Percentiles rank a stretch among this genome's conserved stretches.
Evolutionary conservation across 2,113 vertebrate species (phyloP).

Genomic region (Pygoscelis adeliae): DNA sequence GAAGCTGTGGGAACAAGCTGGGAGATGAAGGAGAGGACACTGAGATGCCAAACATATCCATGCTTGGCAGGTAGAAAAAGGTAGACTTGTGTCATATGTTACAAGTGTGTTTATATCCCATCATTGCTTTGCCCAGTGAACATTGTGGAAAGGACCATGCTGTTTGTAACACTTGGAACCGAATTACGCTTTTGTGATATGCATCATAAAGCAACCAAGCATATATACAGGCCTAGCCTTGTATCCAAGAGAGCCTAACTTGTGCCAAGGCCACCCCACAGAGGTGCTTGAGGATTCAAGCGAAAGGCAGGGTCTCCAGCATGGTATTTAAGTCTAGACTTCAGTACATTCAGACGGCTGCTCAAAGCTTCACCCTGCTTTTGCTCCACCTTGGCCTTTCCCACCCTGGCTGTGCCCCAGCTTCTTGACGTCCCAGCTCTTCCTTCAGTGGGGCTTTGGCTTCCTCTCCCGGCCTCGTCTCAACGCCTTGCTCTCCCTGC

Average conservation of each 20-base stretch:
- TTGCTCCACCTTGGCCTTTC: not conserved
- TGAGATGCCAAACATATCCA: not conserved
- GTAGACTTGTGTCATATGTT: not conserved
- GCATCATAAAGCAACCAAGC: not conserved
- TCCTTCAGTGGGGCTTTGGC: not conserved
- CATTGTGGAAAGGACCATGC: not conserved
- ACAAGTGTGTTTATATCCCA: not conserved
- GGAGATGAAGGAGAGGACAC: not conserved
- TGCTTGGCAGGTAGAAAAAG: not conserved
- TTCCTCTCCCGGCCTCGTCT: not conserved
- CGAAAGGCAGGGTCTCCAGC: not conserved
- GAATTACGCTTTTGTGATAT: not conserved
- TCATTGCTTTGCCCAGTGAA: not conserved
- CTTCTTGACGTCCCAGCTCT: not conserved
- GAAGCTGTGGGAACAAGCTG: not conserved
- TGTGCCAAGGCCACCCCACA: not conserved
- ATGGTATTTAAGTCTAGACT: not conserved
- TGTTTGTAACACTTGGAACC: not conserved
- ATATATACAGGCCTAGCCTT: not conserved
- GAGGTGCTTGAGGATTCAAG: not conserved
- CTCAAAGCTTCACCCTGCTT: not conserved
- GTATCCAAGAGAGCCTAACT: not conserved
- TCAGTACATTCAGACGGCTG: not conserved
- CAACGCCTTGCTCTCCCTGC: not conserved
- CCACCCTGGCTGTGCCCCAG: not conserved